These are phyloP conservation scores for Dendroctonus valens DNA, from an alignment of 1,140 invertebrate species.

Conservation along the genomic window DNA sequence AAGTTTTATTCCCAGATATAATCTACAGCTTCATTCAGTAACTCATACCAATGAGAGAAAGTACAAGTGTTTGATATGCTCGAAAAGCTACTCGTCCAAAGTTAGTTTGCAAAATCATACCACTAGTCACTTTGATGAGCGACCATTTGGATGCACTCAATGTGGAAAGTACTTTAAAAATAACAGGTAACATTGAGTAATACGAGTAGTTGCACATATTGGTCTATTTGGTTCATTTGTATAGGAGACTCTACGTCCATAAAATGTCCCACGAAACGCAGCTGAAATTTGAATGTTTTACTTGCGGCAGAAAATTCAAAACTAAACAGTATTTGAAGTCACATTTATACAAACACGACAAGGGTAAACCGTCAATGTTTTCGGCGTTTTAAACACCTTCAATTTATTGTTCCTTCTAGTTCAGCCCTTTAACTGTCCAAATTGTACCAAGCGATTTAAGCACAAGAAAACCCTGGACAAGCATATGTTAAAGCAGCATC, in stretches of 20 bases:
- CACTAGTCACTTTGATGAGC: constrained; percentile 36
- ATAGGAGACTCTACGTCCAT: constrained; percentile 39
- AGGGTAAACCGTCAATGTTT: constrained; percentile 13
- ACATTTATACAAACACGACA: constrained; percentile 41
- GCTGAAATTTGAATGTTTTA: constrained; percentile 39
- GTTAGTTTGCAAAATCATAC: constrained; percentile 40
- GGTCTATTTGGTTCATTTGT: not conserved
- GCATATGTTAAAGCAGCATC: constrained; percentile 29
- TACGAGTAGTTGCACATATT: not conserved
- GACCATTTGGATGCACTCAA: constrained; percentile 38
- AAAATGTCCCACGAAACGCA: constrained; percentile 41
- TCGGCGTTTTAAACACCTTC: constrained; percentile 7
- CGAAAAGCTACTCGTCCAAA: constrained; percentile 39
- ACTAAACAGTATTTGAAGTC: constrained; percentile 42
- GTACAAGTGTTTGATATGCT: constrained; percentile 39
- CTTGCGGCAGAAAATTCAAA: constrained; percentile 40
- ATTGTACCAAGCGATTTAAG: constrained; percentile 42
- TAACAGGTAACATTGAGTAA: constrained; percentile 19
- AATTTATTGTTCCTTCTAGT: constrained; percentile 6
- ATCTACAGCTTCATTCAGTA: constrained; percentile 40
- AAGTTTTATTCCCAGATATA: constrained; percentile 31
- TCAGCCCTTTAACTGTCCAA: constrained; percentile 30
- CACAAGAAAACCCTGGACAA: constrained; percentile 42
- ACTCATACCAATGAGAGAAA: constrained; percentile 41
- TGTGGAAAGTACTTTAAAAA: constrained; percentile 42